Conservation (phyloP, 2,797 vertebrate species). For the Kryptolebias ocellatus region DNA sequence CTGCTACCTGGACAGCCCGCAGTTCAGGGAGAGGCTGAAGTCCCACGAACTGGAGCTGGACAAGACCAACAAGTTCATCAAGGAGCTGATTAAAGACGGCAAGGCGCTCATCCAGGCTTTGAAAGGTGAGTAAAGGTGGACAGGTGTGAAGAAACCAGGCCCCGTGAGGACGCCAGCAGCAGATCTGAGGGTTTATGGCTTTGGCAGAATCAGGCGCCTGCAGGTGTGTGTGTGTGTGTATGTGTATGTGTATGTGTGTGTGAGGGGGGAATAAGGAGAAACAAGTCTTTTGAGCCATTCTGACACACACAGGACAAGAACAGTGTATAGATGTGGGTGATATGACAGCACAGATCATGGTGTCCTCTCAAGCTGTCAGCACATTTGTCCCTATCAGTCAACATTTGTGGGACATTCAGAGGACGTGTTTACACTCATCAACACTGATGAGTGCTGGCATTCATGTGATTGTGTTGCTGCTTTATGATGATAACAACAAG, state of each 20-base stretch:
- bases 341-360: constrained; percentile 17
- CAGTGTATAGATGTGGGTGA: constrained; percentile 23
- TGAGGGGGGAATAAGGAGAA: no score
- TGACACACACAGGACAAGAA: constrained; percentile 2
- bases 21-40: constrained; percentile 84
- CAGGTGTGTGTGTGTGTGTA: not conserved
- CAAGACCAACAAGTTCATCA: constrained; percentile 89
- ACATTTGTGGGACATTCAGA: constrained; percentile 8
- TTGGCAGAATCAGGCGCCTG: no score
- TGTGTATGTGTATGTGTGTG: constrained; percentile 7
- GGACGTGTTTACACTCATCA: constrained; percentile 2
- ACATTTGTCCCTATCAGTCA: constrained; percentile 27
- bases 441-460: constrained; percentile 3
- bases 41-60: constrained; percentile 86
- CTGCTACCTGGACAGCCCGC: constrained; percentile 87
- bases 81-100: constrained; percentile 88
- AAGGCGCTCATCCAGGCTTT: constrained; percentile 84
- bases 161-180: not conserved
- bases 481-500: not conserved
- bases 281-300: no score
- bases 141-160: constrained; percentile 5
- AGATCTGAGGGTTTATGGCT: not conserved
- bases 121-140: constrained; percentile 78
- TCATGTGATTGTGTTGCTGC: constrained; percentile 1
- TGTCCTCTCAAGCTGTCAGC: constrained; percentile 48